Evolutionary conservation across 2,113 vertebrate species (phyloP).

Genomic region (Triplophysa rosa): DNA sequence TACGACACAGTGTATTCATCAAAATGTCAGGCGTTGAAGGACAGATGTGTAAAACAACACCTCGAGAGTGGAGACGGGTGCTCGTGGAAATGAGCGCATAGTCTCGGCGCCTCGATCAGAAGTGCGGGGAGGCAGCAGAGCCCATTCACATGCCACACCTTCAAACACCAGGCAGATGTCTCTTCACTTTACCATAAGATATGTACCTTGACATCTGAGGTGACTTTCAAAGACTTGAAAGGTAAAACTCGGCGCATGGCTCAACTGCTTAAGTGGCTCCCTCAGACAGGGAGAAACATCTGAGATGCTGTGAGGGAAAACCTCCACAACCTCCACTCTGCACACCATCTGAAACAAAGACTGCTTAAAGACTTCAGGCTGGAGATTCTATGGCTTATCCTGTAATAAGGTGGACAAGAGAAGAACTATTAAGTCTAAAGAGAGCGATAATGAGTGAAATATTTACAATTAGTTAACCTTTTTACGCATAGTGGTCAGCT

Average conservation of each 20-base stretch:
- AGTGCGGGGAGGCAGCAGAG: conserved; percentile 15
- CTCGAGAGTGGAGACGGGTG: conserved; percentile 1
- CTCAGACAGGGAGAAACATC: conserved; percentile 36
- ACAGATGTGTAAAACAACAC: conserved; percentile 22
- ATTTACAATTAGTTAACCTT: background rate
- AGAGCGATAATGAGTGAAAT: background rate
- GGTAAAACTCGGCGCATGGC: conserved; percentile 42
- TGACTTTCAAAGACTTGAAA: conserved; percentile 58
- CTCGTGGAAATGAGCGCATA: conserved; percentile 19
- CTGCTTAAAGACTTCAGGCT: conserved; percentile 12
- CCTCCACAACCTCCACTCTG: conserved; percentile 17
- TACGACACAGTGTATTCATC: conserved; percentile 6
- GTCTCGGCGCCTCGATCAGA: conserved; percentile 16
- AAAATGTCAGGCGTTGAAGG: conserved; percentile 19
- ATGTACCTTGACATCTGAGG: conserved; percentile 49
- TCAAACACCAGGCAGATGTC: conserved; percentile 41
- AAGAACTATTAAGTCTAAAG: background rate
- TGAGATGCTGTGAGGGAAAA: conserved; percentile 25
- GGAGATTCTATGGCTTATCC: background rate
- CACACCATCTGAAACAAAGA: conserved; percentile 8
- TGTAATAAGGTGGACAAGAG: background rate
- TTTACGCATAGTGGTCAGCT: too few species aligned
- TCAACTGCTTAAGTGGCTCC: conserved; percentile 49
- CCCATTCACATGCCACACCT: conserved; percentile 38
- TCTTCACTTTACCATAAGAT: conserved; percentile 37